These are phyloP conservation scores for Andrena bucephala DNA, from an alignment of 2,888 invertebrate genomes.

Conservation along the genomic window DNA sequence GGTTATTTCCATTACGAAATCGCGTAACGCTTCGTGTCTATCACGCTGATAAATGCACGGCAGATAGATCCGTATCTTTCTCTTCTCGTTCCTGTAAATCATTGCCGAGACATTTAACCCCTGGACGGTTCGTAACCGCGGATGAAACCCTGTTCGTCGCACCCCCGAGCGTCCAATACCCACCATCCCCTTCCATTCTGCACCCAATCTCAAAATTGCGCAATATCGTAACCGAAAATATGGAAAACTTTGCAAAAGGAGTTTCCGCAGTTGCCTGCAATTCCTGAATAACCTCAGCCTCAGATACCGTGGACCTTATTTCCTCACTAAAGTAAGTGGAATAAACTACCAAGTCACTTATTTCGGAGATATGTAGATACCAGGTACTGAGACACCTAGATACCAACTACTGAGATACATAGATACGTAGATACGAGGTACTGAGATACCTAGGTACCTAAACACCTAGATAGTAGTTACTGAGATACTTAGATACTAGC, in stretches of 20 bases:
- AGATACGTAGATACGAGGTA: no score
- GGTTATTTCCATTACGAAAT: slow-evolving; percentile 2
- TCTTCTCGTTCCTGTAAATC: slow-evolving; percentile 78
- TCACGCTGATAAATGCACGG: slow-evolving; percentile 69
- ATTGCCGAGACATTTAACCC: slow-evolving; percentile 83
- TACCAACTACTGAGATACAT: no score
- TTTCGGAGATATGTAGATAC: no score
- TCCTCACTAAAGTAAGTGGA: no score
- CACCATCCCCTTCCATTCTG: slow-evolving; percentile 17
- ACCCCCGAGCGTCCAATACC: slow-evolving; percentile 27
- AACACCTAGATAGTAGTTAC: no score
- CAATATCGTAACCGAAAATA: background rate
- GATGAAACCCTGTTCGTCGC: slow-evolving; percentile 42
- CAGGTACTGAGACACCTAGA: no score
- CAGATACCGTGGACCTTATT: no score
- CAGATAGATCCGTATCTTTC: slow-evolving; percentile 74
- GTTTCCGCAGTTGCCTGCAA: background rate
- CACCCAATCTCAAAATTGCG: slow-evolving; percentile 1
- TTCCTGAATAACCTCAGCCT: background rate
- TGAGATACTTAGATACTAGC: no score
- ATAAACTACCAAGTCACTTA: no score
- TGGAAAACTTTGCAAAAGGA: background rate
- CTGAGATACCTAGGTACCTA: no score
- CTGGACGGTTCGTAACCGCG: slow-evolving; percentile 42
- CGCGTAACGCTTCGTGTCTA: slow-evolving; percentile 52